Percentiles rank a stretch among this genome's conserved stretches.
Evolutionary conservation across 1,140 invertebrate genomes (phyloP).

Genomic region (Scaptomyza hsui): DNA sequence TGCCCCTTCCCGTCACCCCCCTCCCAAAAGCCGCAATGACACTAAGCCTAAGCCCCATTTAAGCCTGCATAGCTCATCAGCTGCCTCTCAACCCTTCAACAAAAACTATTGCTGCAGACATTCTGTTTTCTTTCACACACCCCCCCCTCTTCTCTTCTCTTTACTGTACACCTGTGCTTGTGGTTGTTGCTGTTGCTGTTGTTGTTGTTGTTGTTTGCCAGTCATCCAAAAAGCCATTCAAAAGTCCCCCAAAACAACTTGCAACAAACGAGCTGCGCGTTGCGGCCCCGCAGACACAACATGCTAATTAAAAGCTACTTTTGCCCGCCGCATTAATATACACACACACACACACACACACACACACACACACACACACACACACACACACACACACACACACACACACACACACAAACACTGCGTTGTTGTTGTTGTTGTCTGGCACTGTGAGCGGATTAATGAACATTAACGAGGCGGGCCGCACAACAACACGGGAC

Average conservation of each 20-base stretch:
- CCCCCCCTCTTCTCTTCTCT: too few species aligned
- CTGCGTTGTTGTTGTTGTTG: slow-evolving; percentile 39
- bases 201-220: slow-evolving; percentile 21
- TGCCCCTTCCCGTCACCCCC: not conserved
- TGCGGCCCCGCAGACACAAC: slow-evolving; percentile 64
- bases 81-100: not conserved
- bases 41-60: slow-evolving; percentile 16
- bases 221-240: slow-evolving; percentile 68
- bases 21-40: slow-evolving; percentile 8
- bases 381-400: slow-evolving; percentile 46
- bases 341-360: slow-evolving; percentile 52
- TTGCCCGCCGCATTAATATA: slow-evolving; percentile 77
- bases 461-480: slow-evolving; percentile 54
- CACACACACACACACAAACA: slow-evolving; percentile 32
- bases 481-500: slow-evolving; percentile 8
- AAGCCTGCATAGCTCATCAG: slow-evolving; percentile 18
- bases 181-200: not conserved
- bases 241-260: slow-evolving; percentile 55
- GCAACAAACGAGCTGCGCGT: slow-evolving; percentile 34
- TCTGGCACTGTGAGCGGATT: slow-evolving; percentile 51
- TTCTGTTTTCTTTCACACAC: too few species aligned
- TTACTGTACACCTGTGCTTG: not conserved
- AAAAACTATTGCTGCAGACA: slow-evolving; percentile 1
- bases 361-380: slow-evolving; percentile 54
- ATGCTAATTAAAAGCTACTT: slow-evolving; percentile 81